A percentile compares a stretch with the other conserved stretches of the same genome.
These are phyloP conservation scores for Smutsia gigantea DNA, from an alignment of 2,797 vertebrate genomes.

Conservation along the genomic window DNA sequence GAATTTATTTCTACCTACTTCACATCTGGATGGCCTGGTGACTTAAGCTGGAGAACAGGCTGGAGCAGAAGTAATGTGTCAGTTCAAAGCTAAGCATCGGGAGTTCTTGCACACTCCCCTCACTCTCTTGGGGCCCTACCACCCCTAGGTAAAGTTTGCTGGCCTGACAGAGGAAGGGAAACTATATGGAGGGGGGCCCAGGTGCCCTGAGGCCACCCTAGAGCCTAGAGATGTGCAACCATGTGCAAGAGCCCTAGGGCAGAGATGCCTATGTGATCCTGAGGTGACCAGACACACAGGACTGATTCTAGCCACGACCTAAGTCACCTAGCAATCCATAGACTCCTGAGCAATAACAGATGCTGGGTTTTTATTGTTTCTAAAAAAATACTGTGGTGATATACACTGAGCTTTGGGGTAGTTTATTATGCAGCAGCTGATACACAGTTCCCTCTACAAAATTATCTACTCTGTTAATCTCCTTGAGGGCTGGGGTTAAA, in stretches of 20 bases:
- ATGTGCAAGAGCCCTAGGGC: neutral
- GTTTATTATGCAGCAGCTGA: neutral
- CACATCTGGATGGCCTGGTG: neutral
- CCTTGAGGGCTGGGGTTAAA: neutral
- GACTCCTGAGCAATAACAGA: neutral
- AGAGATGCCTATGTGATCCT: neutral
- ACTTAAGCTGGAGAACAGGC: neutral
- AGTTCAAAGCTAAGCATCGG: neutral
- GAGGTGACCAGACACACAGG: neutral
- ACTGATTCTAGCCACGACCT: neutral
- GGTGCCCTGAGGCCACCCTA: neutral
- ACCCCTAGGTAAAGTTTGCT: neutral
- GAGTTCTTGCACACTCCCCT: neutral
- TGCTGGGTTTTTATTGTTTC: neutral
- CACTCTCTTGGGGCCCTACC: neutral
- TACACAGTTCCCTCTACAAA: neutral
- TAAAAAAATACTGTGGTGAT: neutral
- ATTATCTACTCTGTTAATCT: neutral
- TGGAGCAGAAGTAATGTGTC: neutral
- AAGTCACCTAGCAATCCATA: neutral
- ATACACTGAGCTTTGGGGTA: neutral
- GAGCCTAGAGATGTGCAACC: neutral
- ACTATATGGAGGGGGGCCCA: neutral
- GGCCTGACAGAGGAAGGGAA: neutral
- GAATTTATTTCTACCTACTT: neutral